Conservation (phyloP, 1,140 invertebrate genomes). For the Belonocnema kinseyi region DNA sequence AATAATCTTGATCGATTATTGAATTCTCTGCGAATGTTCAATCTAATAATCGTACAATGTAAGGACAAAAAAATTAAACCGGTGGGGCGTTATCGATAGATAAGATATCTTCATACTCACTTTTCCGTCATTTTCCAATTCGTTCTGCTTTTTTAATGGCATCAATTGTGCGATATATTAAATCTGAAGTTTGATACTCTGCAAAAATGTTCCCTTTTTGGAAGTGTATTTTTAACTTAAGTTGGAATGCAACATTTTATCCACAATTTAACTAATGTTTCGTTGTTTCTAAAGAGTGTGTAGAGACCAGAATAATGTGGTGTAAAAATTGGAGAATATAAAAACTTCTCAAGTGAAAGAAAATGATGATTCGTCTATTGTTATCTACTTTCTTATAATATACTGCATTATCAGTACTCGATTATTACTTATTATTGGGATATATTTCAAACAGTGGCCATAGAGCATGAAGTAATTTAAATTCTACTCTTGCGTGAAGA, state of each 20-base stretch:
- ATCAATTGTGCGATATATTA: not conserved
- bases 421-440: too few relatives aligned
- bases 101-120: constrained; percentile 47
- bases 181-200: too few relatives aligned
- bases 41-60: not conserved
- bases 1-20: not conserved
- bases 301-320: too few relatives aligned
- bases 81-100: constrained; percentile 56
- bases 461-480: not conserved
- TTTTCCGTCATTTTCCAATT: not conserved
- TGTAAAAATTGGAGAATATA: not conserved
- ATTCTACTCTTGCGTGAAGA: not conserved
- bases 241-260: too few relatives aligned
- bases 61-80: not conserved
- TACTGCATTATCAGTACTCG: too few relatives aligned
- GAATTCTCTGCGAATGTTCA: not conserved
- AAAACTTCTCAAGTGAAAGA: not conserved
- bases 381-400: not conserved
- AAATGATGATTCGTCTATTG: not conserved
- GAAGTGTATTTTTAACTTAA: too few relatives aligned
- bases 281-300: too few relatives aligned
- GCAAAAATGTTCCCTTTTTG: too few relatives aligned
- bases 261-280: too few relatives aligned
- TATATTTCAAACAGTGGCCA: not conserved
- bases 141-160: not conserved